A percentile compares a stretch with the other conserved stretches of the same genome.
Conservation (phyloP, 2,113 vertebrate genomes). For the Anhinga anhinga region DNA sequence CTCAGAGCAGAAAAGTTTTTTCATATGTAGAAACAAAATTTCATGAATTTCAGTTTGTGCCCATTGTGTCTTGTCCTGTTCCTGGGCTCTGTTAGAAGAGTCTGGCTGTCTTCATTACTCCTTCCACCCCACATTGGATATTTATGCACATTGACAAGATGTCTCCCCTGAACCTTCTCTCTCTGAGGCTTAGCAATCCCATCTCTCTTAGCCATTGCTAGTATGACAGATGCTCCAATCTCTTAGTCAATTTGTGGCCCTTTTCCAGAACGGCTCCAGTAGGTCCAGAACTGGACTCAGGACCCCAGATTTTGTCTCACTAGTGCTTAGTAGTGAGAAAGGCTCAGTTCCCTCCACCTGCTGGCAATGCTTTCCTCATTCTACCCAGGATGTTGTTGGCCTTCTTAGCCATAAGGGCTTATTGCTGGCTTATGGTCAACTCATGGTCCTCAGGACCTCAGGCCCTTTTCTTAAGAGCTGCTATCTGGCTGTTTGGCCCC, state of each 20-base stretch:
- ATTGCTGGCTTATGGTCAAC: not conserved
- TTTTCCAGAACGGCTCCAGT: not conserved
- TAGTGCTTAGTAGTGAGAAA: not conserved
- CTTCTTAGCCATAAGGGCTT: not conserved
- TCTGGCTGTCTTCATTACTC: not conserved
- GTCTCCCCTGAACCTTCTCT: not conserved
- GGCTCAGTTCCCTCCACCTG: not conserved
- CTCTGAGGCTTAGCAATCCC: not conserved
- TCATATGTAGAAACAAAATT: not conserved
- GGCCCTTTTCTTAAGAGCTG: not conserved
- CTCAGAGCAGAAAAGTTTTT: not conserved
- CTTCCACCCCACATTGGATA: rapidly evolving
- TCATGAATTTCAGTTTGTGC: not conserved
- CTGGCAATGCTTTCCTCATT: not conserved
- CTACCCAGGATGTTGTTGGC: not conserved
- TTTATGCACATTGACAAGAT: not conserved
- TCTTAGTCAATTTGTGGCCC: not conserved
- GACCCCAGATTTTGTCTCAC: not conserved
- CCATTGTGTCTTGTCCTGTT: not conserved
- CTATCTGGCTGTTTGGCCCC: not conserved
- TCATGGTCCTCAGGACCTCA: not conserved
- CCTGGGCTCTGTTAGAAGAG: not conserved
- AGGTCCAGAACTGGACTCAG: not conserved
- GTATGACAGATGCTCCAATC: not conserved
- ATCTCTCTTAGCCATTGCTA: not conserved